These are phyloP conservation scores for Sebastes cheni DNA, from an alignment of 2,797 vertebrate species.

Conservation along the genomic window DNA sequence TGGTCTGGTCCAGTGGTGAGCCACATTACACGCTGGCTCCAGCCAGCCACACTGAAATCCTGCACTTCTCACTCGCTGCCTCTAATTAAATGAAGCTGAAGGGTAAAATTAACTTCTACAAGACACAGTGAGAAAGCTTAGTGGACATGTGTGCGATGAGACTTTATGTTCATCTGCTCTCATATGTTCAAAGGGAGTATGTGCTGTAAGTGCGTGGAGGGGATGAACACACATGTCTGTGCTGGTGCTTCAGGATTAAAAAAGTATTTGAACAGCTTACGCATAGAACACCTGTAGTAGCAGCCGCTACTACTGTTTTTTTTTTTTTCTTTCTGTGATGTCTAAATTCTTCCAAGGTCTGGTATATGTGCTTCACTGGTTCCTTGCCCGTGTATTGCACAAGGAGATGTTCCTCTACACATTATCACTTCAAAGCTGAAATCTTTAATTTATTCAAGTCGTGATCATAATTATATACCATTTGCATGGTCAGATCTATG, in stretches of 20 bases:
- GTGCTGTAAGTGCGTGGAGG: not conserved
- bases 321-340: not conserved
- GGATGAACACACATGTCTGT: not conserved
- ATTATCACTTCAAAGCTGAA: conserved; percentile 1
- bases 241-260: not conserved
- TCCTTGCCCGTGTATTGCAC: not conserved
- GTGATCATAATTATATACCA: not conserved
- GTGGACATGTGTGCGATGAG: conserved; percentile 4
- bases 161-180: conserved; percentile 24
- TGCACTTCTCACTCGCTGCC: conserved; percentile 65
- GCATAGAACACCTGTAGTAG: conserved; percentile 20
- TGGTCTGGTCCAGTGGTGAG: conserved; percentile 56
- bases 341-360: not conserved
- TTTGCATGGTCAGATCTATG: not conserved
- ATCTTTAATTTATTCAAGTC: not conserved
- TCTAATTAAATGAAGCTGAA: conserved; percentile 79
- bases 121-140: conserved; percentile 32
- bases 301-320: not conserved
- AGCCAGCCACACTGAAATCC: conserved; percentile 67
- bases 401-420: not conserved
- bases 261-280: conserved; percentile 16
- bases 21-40: conserved; percentile 62
- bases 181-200: conserved; percentile 9
- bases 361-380: not conserved
- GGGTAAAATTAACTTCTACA: conserved; percentile 66